Conservation (phyloP, 2,113 vertebrate species). For the Cynoglossus semilaevis region DNA sequence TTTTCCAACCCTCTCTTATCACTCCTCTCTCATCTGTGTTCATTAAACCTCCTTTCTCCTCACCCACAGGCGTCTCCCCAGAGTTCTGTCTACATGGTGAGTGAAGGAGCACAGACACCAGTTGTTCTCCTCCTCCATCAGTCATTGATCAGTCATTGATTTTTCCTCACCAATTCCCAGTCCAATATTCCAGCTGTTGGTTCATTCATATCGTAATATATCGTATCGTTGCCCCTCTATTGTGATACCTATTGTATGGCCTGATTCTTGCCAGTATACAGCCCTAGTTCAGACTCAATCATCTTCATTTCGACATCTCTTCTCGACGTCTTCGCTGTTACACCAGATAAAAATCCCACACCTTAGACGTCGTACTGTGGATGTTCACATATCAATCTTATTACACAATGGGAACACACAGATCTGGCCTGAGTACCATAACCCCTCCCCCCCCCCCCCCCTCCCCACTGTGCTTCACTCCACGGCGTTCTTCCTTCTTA, state of each 20-base stretch:
- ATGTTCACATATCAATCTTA: constrained; percentile 71
- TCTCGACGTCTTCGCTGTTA: too few species aligned
- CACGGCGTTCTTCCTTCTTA: constrained; percentile 24
- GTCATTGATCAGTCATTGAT: constrained; percentile 21
- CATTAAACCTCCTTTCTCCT: constrained; percentile 49
- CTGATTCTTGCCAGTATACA: too few species aligned
- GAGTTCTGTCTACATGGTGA: constrained; percentile 79
- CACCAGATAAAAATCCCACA: too few species aligned
- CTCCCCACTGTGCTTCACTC: constrained; percentile 27
- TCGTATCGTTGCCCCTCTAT: too few species aligned
- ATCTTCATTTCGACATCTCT: too few species aligned
- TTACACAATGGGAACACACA: constrained; percentile 53
- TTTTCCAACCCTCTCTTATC: constrained; percentile 15
- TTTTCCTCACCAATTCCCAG: too few species aligned
- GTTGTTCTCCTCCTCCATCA: constrained; percentile 30
- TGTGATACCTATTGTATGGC: too few species aligned
- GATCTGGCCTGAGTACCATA: constrained; percentile 45
- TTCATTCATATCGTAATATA: too few species aligned
- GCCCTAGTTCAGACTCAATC: too few species aligned
- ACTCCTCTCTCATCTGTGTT: constrained; percentile 49
- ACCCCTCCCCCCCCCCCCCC: constrained; percentile 36
- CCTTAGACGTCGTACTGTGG: too few species aligned
- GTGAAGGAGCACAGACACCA: constrained; percentile 16
- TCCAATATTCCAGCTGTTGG: too few species aligned
- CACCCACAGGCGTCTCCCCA: constrained; percentile 65